A percentile compares a stretch with the other conserved stretches of the same genome.
These are phyloP conservation scores for Malurus melanocephalus DNA, from an alignment of 2,113 vertebrate species.

Conservation along the genomic window DNA sequence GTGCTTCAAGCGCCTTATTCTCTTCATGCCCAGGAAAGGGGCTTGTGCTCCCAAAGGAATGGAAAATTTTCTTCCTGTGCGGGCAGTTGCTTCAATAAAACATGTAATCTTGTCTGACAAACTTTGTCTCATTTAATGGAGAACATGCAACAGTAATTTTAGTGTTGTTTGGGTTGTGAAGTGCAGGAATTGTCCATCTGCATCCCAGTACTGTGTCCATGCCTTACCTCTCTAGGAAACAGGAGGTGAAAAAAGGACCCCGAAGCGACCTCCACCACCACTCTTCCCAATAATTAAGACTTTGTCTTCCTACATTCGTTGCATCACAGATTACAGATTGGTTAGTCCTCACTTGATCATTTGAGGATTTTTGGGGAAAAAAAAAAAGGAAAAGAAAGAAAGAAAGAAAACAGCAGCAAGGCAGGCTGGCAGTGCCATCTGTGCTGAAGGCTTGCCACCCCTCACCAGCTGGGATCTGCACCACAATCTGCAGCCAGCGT, in stretches of 20 bases:
- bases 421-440: background rate
- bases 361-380: background rate
- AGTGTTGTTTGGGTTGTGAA: fast-evolving
- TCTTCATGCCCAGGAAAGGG: background rate
- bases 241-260: background rate
- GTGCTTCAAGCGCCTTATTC: background rate
- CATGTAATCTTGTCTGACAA: background rate
- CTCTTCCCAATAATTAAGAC: background rate
- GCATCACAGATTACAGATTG: background rate
- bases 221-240: background rate
- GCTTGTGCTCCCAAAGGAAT: background rate
- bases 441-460: background rate
- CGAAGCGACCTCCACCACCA: background rate
- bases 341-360: background rate
- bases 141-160: background rate
- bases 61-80: background rate
- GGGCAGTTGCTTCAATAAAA: background rate
- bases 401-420: background rate
- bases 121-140: background rate
- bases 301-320: background rate
- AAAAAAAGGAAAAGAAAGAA: background rate
- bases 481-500: background rate
- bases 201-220: background rate
- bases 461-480: background rate
- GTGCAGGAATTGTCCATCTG: background rate